These are phyloP conservation scores for Phoeniculus purpureus DNA, from an alignment of 2,797 vertebrate species.

Conservation along the genomic window DNA sequence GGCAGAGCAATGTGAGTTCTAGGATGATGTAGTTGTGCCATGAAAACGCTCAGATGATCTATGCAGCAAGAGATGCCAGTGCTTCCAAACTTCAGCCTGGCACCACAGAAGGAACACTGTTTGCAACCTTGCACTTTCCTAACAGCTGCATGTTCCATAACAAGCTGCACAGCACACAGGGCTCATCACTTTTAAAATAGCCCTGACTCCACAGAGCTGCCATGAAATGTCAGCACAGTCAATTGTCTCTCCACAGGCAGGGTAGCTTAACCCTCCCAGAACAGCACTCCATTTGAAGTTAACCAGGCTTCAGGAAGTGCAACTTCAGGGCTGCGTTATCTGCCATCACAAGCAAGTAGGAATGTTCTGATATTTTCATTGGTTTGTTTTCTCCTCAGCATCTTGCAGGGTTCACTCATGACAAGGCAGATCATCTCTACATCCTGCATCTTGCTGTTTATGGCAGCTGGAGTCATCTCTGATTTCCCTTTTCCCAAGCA, in stretches of 20 bases:
- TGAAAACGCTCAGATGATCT: constrained; percentile 25
- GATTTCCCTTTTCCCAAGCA: neutral
- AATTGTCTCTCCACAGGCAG: constrained; percentile 5
- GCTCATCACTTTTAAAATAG: constrained; percentile 36
- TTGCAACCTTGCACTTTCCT: constrained; percentile 44
- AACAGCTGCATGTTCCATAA: constrained; percentile 45
- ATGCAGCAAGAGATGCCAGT: neutral
- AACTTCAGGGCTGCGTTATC: neutral
- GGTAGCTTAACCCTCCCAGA: neutral
- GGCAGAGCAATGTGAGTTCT: neutral
- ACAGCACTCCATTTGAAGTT: neutral
- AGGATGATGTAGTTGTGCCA: neutral
- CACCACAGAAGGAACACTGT: constrained; percentile 11
- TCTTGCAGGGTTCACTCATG: neutral
- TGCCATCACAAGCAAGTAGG: neutral
- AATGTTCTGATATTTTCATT: neutral
- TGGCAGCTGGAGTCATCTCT: neutral
- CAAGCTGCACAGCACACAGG: constrained; percentile 28
- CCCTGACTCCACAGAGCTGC: constrained; percentile 22
- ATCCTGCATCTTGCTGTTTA: neutral
- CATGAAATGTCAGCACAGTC: constrained; percentile 18
- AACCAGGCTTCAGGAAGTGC: neutral
- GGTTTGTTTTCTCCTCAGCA: neutral
- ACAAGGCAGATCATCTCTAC: neutral
- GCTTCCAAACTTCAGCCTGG: constrained; percentile 1